A percentile compares a stretch with the other conserved stretches of the same genome.
phyloP scores from a whole-genome alignment of 2,797 vertebrate genomes.

The Argentina silus region DNA sequence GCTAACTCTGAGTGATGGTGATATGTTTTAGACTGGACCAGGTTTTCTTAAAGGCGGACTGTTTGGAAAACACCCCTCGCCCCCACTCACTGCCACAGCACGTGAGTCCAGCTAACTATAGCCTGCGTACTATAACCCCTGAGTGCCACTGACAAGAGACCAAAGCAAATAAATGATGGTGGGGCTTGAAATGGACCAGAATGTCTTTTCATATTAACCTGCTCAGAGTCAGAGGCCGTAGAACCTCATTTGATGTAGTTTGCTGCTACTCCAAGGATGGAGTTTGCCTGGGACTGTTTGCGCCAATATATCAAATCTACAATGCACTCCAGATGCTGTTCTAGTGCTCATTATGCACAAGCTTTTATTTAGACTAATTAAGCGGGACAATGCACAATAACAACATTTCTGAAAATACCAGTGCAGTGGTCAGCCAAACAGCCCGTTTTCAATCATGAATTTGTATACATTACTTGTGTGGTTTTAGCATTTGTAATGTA shows the following conservation, averaged over 20 bases:
- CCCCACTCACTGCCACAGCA: neutral
- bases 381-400: too few species aligned
- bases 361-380: slow-evolving; percentile 30
- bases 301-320: slow-evolving; percentile 27
- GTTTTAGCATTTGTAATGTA: slow-evolving; percentile 28
- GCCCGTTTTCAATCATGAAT: neutral
- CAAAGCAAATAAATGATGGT: slow-evolving; percentile 74
- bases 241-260: slow-evolving; percentile 57
- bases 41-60: slow-evolving; percentile 61
- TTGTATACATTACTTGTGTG: slow-evolving; percentile 43
- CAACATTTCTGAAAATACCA: too few species aligned
- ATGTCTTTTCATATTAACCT: slow-evolving; percentile 70
- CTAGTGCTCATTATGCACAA: slow-evolving; percentile 37
- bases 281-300: slow-evolving; percentile 37
- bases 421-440: too few species aligned
- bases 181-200: slow-evolving; percentile 61
- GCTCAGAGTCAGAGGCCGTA: slow-evolving; percentile 48
- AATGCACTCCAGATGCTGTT: slow-evolving; percentile 58
- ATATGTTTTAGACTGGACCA: slow-evolving; percentile 59
- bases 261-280: slow-evolving; percentile 39
- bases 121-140: slow-evolving; percentile 67
- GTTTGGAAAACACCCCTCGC: slow-evolving; percentile 60
- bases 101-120: slow-evolving; percentile 43
- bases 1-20: slow-evolving; percentile 66
- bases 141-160: slow-evolving; percentile 77